These are phyloP conservation scores for Chrysolina americana DNA, from an alignment of 2,888 invertebrate species.

Conservation along the genomic window DNA sequence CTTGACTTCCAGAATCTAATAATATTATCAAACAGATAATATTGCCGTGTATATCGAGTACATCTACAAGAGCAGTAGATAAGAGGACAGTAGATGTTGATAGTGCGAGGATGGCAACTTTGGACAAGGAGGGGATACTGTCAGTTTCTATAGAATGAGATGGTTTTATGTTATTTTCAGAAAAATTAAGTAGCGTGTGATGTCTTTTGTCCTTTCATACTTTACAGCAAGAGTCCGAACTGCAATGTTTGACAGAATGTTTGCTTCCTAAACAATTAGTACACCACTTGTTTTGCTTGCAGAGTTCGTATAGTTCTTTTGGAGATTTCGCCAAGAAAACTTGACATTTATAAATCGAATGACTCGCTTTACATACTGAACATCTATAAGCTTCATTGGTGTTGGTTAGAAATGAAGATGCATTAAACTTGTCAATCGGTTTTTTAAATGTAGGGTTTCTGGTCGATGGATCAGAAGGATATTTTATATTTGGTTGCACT, in stretches of 20 bases:
- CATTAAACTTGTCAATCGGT: neutral
- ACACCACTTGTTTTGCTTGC: constrained; percentile 25
- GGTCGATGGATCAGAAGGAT: neutral
- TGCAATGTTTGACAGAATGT: constrained; percentile 8
- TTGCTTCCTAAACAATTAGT: neutral
- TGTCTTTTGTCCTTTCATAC: constrained; percentile 11
- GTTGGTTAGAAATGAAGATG: constrained; percentile 1
- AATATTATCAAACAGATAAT: neutral
- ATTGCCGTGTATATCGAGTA: neutral
- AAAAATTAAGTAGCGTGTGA: constrained; percentile 12
- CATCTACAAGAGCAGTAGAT: neutral
- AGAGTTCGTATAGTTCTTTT: neutral
- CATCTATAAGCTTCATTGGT: neutral
- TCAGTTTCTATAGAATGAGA: neutral
- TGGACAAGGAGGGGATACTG: neutral
- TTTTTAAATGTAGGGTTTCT: neutral
- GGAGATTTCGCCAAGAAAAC: constrained; percentile 3
- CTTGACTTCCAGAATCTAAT: neutral
- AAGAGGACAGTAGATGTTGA: neutral
- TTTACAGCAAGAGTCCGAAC: neutral
- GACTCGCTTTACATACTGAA: neutral
- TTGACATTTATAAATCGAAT: constrained; percentile 23
- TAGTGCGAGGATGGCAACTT: neutral
- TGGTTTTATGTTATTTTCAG: neutral
- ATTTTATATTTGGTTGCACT: constrained; percentile 7